A percentile compares a stretch with the other conserved stretches of the same genome.
These are phyloP conservation scores for Patiria miniata DNA, from an alignment of 35 echinoderm and acorn worm species.

Conservation along the genomic window DNA sequence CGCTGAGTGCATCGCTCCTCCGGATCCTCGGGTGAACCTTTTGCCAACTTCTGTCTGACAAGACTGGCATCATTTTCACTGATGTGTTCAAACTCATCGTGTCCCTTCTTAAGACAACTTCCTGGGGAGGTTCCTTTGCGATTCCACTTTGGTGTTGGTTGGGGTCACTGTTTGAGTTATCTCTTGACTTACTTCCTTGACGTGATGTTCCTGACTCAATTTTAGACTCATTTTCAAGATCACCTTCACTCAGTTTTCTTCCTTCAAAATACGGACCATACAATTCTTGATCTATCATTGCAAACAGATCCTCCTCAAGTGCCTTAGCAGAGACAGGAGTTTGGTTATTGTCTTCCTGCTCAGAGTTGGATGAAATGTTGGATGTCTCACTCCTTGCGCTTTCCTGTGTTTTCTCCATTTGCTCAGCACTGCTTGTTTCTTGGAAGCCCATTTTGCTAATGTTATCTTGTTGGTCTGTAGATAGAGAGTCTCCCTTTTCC, in stretches of 20 bases:
- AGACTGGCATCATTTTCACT: neutral
- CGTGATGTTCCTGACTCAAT: neutral
- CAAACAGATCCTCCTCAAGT: slow-evolving; percentile 79
- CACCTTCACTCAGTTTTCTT: slow-evolving; percentile 16
- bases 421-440: neutral
- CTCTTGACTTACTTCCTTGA: too few relatives aligned
- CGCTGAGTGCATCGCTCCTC: neutral
- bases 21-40: slow-evolving; percentile 24
- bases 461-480: neutral
- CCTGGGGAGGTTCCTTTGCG: too few relatives aligned
- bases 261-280: slow-evolving; percentile 81
- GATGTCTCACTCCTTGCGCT: neutral
- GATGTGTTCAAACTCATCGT: too few relatives aligned
- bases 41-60: neutral
- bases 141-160: too few relatives aligned
- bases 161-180: too few relatives aligned
- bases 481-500: neutral
- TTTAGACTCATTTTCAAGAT: neutral
- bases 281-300: slow-evolving; percentile 89
- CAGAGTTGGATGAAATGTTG: slow-evolving; percentile 36
- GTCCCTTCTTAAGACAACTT: too few relatives aligned
- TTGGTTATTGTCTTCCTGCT: neutral
- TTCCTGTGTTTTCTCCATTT: neutral
- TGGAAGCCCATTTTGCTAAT: neutral
- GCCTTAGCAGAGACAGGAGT: slow-evolving; percentile 6